phyloP scores from a whole-genome alignment of 2,797 vertebrate genomes.

The Phoeniculus purpureus region DNA sequence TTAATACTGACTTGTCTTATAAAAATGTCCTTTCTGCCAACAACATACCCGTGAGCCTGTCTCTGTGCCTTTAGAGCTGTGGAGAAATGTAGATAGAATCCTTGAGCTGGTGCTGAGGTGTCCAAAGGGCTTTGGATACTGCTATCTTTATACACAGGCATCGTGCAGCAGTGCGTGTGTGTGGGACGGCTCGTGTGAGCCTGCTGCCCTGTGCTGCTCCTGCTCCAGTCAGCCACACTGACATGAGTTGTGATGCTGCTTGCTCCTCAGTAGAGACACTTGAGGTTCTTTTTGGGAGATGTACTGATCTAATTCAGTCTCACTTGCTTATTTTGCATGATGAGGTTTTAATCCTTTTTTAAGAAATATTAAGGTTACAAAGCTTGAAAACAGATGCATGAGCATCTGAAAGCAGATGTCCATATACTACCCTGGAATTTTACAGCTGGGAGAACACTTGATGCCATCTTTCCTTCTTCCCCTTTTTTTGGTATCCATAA shows the following conservation, averaged over 20 bases:
- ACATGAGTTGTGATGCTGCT: not conserved
- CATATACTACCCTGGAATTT: not conserved
- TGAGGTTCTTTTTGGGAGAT: not conserved
- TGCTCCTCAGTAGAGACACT: not conserved
- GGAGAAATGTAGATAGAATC: no score
- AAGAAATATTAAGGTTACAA: not conserved
- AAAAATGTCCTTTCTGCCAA: not conserved
- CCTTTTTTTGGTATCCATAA: not conserved
- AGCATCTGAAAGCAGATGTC: not conserved
- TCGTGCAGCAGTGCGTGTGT: accelerated
- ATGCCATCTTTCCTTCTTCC: accelerated
- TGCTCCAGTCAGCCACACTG: accelerated
- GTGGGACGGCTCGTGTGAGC: accelerated
- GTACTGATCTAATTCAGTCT: not conserved
- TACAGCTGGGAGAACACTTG: not conserved
- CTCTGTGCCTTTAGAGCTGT: not conserved
- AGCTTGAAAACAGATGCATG: not conserved
- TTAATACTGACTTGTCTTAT: accelerated
- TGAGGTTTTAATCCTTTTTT: not conserved
- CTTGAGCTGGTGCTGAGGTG: not conserved
- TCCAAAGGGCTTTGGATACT: not conserved
- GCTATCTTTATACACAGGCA: not conserved
- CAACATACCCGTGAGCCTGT: accelerated
- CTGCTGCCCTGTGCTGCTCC: accelerated
- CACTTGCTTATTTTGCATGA: not conserved